Evolutionary conservation across 2,113 vertebrate species (phyloP), one percentile per base, ranked within the genome.

Genomic region (Oreochromis tanganicae): DNA sequence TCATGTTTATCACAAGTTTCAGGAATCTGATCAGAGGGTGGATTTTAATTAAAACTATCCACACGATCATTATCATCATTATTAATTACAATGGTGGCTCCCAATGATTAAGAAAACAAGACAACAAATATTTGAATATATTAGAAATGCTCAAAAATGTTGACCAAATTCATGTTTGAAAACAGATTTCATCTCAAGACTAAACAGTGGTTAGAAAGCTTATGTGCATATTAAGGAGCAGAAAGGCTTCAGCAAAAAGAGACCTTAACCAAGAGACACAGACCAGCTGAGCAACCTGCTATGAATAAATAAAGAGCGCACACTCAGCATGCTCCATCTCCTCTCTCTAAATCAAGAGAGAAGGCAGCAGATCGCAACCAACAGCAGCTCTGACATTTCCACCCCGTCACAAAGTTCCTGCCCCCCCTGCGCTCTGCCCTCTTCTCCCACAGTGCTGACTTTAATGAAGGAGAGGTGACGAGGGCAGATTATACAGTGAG

Each of bases 381-480:
- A 80, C 84, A 82, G 54, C 61, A 85, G 56, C 85, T 71, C 54
- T 90, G 92, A 93, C 92, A 94, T 95, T 94, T 95, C 81, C 82
- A 89, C 19, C 24, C 34, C 13, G 48, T 87, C 91, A 57, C 80
- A 84, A 79, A 92, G 88, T 61, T 80, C 83, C 85, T 79, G 38
- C 81, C 86, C 84, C 88, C 88, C 38, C 84, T 50, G 19, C 1
- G 78, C 75, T 78, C 29, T 85, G 84, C 79, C 43, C 78, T 46
- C 57, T 83, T 78, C 48, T 27, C 87, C 88, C 87, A 85, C 92
- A 73, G 91, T 55, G 88, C 7, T 1, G 29, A 52, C 56, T 87
- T 87, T 91, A 92, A 90, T 88, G 89, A 91, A 82, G 56, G 24
- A 81, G 83, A 89, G 82, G 90, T 27, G 43, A 84, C 85, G 34